Percentiles rank a stretch among this genome's conserved stretches.
These are phyloP conservation scores for Acleris sparsana DNA, from an alignment of 2,888 invertebrate genomes.

Conservation along the genomic window DNA sequence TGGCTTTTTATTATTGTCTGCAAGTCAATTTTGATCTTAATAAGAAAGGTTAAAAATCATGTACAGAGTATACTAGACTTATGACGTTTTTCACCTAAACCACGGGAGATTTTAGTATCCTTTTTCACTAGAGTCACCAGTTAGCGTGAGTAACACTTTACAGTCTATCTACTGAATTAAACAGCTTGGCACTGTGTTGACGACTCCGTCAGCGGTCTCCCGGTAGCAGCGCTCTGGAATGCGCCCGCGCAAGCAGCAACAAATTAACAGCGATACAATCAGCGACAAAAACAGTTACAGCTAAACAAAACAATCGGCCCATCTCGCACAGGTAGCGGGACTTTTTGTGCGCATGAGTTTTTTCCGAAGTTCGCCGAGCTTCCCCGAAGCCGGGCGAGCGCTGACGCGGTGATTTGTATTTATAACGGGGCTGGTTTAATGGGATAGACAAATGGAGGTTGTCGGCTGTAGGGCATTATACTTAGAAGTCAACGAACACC, in stretches of 20 bases:
- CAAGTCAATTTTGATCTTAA: too few species aligned
- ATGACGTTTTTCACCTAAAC: too few species aligned
- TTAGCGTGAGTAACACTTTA: too few species aligned
- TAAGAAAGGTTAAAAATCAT: too few species aligned
- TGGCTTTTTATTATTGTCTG: too few species aligned
- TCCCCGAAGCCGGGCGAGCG: constrained; percentile 21
- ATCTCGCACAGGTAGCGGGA: constrained; percentile 29
- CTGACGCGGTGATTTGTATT: constrained; percentile 13
- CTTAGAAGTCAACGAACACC: too few species aligned
- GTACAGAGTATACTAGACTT: too few species aligned
- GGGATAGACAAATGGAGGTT: not conserved
- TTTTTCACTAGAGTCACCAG: too few species aligned
- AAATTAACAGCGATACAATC: constrained; percentile 33
- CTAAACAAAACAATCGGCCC: constrained; percentile 13
- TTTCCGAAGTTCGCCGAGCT: constrained; percentile 9
- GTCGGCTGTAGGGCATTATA: too few species aligned
- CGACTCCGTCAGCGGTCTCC: not conserved
- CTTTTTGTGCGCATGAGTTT: constrained; percentile 23
- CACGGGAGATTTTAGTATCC: too few species aligned
- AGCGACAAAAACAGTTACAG: constrained; percentile 23
- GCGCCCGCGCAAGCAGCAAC: constrained; percentile 6
- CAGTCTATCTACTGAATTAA: too few species aligned
- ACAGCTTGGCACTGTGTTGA: not conserved
- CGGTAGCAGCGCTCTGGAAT: not conserved
- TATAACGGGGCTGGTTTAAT: constrained; percentile 24